Base-by-base conservation (phyloP, 2,888 invertebrate species). In the Orgyia antiqua region DNA sequence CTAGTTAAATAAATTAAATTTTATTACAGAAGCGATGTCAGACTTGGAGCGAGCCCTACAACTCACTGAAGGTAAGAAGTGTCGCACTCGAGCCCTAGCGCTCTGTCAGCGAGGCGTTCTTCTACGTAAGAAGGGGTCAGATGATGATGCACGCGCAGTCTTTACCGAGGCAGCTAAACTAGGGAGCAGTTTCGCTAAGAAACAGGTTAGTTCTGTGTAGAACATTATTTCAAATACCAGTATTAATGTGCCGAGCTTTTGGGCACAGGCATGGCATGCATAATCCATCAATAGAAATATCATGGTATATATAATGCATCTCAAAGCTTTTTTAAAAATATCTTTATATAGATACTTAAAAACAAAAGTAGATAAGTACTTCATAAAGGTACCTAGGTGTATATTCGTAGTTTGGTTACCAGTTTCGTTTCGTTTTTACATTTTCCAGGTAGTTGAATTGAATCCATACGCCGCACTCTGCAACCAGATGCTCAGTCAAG, bases 391-490 rank as follows among this genome's bases (percentile, higher is more conserved):
- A n/a, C n/a, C n/a, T n/a, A n/a, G n/a, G n/a, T n/a, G n/a, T n/a
- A n/a, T n/a, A n/a, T n/a, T n/a, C n/a, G n/a, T n/a, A n/a, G n/a
- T n/a, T n/a, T n/a, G n/a, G n/a, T n/a, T n/a, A n/a, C n/a, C n/a
- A n/a, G n/a, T n/a, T n/a, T n/a, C n/a, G n/a, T n/a, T n/a, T n/a
- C n/a, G n/a, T n/a, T n/a, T n/a, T n/a, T n/a, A n/a, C 39, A 35
- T 42, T 4, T 87, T 83, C 12, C 84, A 95, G 91, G 83, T 96
- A 29, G 92, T 96, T 2, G 92, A 94, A 62, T 70, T 97, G 65
- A 98, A 98, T 79, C 97, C 98, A 0, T 98, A 97, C 68, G 97
- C 98, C 2, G 97, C 97, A 0, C 89, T 98, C 30, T 98, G 98
- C 77, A 98, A 98, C 76, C 93, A 96, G 77, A 97, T 98, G 96